Percentiles rank a stretch among this genome's conserved stretches.
Evolutionary conservation across 2,888 invertebrate genomes (phyloP).

Genomic region (Beris chalybata): DNA sequence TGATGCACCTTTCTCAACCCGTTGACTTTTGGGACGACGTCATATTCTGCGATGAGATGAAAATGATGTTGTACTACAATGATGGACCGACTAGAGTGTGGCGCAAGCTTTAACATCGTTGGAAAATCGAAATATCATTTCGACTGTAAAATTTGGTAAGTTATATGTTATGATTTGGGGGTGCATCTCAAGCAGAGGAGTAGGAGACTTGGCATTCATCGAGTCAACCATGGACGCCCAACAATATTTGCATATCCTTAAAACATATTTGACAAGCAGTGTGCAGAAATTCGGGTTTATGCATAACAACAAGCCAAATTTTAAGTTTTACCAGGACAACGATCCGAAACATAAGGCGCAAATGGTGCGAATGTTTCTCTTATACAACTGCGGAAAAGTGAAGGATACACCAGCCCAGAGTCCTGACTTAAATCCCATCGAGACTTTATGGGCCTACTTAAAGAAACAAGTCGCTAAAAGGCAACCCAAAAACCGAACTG

Average conservation of each 20-base stretch:
- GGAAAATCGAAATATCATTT: constrained; percentile 32
- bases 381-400: constrained; percentile 16
- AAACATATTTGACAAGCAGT: too few relatives aligned
- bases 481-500: constrained; percentile 25
- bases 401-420: constrained; percentile 20
- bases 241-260: too few relatives aligned
- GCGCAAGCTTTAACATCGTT: constrained; percentile 34
- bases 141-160: constrained; percentile 40
- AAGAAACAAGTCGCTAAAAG: constrained; percentile 32
- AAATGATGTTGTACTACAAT: constrained; percentile 38
- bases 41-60: constrained; percentile 37
- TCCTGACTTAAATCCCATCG: constrained; percentile 19
- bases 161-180: constrained; percentile 38
- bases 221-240: too few relatives aligned
- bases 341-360: constrained; percentile 9
- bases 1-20: too few relatives aligned
- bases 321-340: too few relatives aligned
- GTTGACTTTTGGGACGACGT: constrained; percentile 37
- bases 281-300: too few relatives aligned
- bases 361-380: neutral
- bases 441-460: constrained; percentile 19
- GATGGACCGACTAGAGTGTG: constrained; percentile 36
- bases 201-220: too few relatives aligned
- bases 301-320: too few relatives aligned
- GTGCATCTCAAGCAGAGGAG: too few relatives aligned